phyloP scores from a whole-genome alignment of 2,888 invertebrate species.

The Ferrisia virgata region DNA sequence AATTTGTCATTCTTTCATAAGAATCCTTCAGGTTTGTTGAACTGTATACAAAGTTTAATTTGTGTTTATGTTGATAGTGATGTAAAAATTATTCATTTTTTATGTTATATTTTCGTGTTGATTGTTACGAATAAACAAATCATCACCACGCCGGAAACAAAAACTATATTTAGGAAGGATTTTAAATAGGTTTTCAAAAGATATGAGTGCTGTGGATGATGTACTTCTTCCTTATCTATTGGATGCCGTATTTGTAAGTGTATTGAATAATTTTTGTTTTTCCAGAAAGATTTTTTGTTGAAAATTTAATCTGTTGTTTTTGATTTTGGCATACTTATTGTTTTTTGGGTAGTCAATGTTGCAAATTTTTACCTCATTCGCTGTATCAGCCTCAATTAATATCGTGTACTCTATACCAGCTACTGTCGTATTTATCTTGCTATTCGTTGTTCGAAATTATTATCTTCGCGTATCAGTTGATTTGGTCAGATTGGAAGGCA shows the following conservation, averaged over 20 bases:
- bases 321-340: no score
- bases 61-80: no score
- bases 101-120: no score
- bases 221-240: neutral
- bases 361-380: constrained; percentile 56
- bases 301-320: no score
- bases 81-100: no score
- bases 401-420: constrained; percentile 56
- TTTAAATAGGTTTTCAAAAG: constrained; percentile 47
- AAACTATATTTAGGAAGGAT: constrained; percentile 35
- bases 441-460: constrained; percentile 62
- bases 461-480: constrained; percentile 69
- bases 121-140: no score
- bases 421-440: constrained; percentile 60
- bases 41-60: no score
- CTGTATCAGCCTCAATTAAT: constrained; percentile 59
- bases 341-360: constrained; percentile 50
- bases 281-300: no score
- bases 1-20: constrained; percentile 80
- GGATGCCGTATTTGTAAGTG: constrained; percentile 21
- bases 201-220: constrained; percentile 45
- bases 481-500: constrained; percentile 65
- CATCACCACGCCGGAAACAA: no score
- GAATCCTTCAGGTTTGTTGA: constrained; percentile 69
- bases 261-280: no score